Conservation (phyloP, 2,113 vertebrate species). For the Probosciger aterrimus region DNA sequence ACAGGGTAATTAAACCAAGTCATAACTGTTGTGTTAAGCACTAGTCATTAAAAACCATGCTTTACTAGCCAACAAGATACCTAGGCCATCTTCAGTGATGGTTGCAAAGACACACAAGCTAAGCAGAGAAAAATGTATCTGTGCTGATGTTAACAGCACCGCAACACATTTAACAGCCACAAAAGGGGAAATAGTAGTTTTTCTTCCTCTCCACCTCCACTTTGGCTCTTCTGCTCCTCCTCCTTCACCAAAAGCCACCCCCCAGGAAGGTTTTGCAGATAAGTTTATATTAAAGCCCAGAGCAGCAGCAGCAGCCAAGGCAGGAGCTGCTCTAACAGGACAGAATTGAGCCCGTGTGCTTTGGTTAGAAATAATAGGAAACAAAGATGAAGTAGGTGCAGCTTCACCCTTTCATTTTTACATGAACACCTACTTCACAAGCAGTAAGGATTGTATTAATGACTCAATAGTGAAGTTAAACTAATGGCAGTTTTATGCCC, state of each 20-base stretch:
- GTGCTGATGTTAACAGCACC: neutral
- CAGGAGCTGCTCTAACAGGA: neutral
- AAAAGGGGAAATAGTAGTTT: neutral
- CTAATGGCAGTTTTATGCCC: accelerated
- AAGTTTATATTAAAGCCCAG: neutral
- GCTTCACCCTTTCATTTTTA: neutral
- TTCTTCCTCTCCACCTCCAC: neutral
- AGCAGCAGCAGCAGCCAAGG: neutral
- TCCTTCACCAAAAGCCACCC: neutral
- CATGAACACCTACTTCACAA: neutral
- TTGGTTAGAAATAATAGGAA: neutral
- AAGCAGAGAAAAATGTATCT: neutral
- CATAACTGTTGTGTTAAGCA: neutral
- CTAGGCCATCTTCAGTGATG: neutral
- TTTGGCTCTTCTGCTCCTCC: neutral
- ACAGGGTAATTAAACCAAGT: neutral
- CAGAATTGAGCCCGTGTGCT: neutral
- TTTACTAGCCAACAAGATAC: neutral
- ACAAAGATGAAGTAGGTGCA: neutral
- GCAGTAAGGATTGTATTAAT: neutral
- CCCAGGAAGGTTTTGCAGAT: neutral
- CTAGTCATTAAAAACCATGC: neutral
- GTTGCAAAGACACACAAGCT: neutral
- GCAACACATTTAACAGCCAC: neutral
- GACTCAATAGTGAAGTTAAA: neutral